Evolutionary conservation across 2,888 invertebrate genomes (phyloP).

Genomic region (Campoletis raptor): DNA sequence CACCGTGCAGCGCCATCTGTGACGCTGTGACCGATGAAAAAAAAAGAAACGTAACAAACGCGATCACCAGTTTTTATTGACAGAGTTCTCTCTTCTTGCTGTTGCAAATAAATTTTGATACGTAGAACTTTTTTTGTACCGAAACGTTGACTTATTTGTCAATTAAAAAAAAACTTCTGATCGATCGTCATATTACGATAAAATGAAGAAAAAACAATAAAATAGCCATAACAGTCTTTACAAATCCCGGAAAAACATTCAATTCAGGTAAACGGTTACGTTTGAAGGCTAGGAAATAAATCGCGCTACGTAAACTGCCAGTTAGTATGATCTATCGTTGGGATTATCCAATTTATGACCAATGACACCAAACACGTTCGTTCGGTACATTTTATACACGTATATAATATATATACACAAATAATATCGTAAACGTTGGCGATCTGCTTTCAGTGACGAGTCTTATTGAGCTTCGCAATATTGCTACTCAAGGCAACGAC

Average conservation of each 20-base stretch:
- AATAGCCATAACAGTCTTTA: neutral
- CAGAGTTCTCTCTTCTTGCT: neutral
- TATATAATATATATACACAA: slow-evolving; percentile 43
- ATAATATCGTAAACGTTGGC: slow-evolving; percentile 25
- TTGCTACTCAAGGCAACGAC: neutral
- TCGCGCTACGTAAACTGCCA: slow-evolving; percentile 65
- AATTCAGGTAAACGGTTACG: slow-evolving; percentile 24
- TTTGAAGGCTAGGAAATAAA: slow-evolving; percentile 33
- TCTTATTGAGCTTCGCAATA: neutral
- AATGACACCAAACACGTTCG: slow-evolving; percentile 42
- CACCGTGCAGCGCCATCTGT: neutral
- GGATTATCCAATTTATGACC: slow-evolving; percentile 46
- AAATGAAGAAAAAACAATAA: neutral
- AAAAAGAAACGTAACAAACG: neutral
- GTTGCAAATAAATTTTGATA: neutral
- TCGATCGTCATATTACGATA: neutral
- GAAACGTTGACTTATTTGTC: neutral
- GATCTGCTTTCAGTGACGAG: slow-evolving; percentile 14
- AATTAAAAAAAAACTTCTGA: neutral
- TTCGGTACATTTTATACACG: slow-evolving; percentile 61
- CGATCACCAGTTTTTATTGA: neutral
- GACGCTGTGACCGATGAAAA: neutral
- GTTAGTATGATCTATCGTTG: slow-evolving; percentile 43
- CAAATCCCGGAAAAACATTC: slow-evolving; percentile 5
- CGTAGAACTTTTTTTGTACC: neutral